These are phyloP conservation scores for Gymnodraco acuticeps DNA, from an alignment of 2,797 vertebrate genomes.

Conservation along the genomic window DNA sequence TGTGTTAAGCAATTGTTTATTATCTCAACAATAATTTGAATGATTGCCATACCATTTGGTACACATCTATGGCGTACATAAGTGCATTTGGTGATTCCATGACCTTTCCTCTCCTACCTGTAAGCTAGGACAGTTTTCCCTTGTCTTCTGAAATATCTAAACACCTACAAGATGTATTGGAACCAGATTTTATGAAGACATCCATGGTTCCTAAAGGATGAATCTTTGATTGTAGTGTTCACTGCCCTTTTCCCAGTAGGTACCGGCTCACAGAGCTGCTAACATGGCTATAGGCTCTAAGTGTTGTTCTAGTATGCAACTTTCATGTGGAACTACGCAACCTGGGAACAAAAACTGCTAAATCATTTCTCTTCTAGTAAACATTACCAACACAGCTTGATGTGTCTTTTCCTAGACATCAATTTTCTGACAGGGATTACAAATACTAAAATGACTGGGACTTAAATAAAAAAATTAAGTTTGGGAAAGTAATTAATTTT, in stretches of 20 bases:
- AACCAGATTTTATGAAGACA: too few species aligned
- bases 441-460: conserved; percentile 61
- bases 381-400: conserved; percentile 6
- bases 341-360: background rate
- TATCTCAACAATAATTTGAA: too few species aligned
- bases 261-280: background rate
- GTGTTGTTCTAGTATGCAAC: background rate
- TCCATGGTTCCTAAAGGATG: too few species aligned
- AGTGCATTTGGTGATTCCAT: background rate
- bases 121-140: too few species aligned
- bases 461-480: conserved; percentile 58
- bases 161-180: too few species aligned
- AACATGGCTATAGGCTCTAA: background rate
- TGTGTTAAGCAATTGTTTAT: background rate
- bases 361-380: background rate
- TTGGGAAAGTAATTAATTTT: conserved; percentile 69
- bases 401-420: conserved; percentile 22
- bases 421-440: conserved; percentile 41
- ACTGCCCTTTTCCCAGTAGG: background rate
- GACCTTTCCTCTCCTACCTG: too few species aligned
- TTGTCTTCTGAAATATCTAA: too few species aligned
- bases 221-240: background rate
- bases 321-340: conserved; percentile 8
- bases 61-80: background rate
- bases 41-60: background rate